phyloP scores from a whole-genome alignment of 2,113 vertebrate genomes.

The Pangasianodon hypophthalmus region DNA sequence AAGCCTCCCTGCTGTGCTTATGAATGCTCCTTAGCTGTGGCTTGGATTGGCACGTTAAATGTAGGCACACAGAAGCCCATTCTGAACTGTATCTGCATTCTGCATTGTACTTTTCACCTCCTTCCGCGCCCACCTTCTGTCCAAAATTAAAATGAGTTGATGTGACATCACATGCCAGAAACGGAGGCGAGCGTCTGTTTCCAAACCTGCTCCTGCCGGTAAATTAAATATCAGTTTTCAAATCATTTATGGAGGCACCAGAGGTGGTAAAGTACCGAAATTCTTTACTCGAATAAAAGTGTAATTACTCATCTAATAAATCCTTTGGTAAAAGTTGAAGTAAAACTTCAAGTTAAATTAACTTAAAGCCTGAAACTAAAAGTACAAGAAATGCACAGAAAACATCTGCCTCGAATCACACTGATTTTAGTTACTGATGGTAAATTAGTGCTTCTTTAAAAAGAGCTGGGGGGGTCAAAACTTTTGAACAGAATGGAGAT shows the following conservation, averaged over 20 bases:
- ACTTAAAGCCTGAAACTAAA: not conserved
- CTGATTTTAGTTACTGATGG: not conserved
- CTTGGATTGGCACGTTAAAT: constrained; percentile 64
- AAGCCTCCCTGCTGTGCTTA: constrained; percentile 55
- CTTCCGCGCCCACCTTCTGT: constrained; percentile 56
- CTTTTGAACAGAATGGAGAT: no score
- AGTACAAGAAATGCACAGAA: not conserved
- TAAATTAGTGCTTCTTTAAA: not conserved
- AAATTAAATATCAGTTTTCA: constrained; percentile 18
- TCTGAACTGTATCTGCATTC: constrained; percentile 70
- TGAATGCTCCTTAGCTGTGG: constrained; percentile 50
- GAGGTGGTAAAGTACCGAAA: not conserved
- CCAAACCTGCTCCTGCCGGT: constrained; percentile 18
- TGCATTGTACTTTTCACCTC: constrained; percentile 62
- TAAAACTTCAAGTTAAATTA: not conserved
- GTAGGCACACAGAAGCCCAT: constrained; percentile 58
- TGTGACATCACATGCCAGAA: constrained; percentile 32
- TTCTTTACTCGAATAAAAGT: not conserved
- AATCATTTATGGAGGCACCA: not conserved
- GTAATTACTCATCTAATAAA: not conserved
- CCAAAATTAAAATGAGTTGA: constrained; percentile 48
- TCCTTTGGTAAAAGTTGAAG: not conserved
- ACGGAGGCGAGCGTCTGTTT: constrained; percentile 19
- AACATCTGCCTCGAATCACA: not conserved
- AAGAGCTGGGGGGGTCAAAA: no score